phyloP scores from a whole-genome alignment of 2,113 vertebrate species.

The Bubo blakistoni region DNA sequence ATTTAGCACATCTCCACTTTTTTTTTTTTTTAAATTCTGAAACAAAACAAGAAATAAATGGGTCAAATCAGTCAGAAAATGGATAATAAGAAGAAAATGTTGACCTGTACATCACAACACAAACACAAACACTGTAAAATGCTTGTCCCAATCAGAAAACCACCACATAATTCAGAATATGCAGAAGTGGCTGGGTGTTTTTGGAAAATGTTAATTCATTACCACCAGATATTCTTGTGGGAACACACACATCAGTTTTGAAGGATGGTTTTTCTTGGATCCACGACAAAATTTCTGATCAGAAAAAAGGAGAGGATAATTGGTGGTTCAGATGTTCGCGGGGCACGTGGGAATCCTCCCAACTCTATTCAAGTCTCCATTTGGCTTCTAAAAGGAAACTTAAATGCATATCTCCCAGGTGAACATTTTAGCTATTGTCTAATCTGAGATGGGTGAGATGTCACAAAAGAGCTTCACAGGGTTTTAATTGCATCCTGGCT shows the following conservation, averaged over 20 bases:
- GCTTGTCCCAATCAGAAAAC: background rate
- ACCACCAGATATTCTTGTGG: background rate
- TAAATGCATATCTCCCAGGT: background rate
- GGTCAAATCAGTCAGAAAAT: background rate
- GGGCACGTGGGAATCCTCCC: background rate
- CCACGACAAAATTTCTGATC: background rate
- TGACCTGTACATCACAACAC: background rate
- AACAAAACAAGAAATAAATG: background rate
- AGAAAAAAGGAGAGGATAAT: background rate
- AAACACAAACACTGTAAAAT: background rate
- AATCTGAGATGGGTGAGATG: background rate
- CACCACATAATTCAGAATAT: background rate
- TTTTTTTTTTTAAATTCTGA: background rate
- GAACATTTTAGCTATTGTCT: background rate
- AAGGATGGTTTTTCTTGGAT: background rate
- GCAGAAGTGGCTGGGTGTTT: background rate
- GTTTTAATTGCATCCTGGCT: background rate
- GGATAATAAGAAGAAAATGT: background rate
- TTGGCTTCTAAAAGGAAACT: background rate
- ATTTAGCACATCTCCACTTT: background rate
- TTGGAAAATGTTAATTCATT: background rate
- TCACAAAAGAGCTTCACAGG: background rate
- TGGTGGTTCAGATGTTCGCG: background rate
- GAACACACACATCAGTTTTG: background rate
- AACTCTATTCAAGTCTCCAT: background rate